Conservation (phyloP, 2,888 invertebrate genomes). For the Myopa tessellatipennis region DNA sequence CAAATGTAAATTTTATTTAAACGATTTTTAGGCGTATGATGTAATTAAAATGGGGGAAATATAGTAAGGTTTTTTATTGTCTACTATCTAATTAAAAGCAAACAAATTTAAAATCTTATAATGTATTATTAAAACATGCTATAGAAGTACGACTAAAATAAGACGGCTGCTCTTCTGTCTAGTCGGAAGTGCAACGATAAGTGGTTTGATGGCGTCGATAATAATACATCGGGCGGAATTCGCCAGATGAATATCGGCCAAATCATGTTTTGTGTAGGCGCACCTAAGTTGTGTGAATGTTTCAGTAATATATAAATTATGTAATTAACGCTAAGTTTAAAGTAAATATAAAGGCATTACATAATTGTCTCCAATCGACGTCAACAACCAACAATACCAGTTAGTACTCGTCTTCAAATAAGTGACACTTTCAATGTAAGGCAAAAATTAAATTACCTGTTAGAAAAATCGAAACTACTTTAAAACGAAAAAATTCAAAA, state of each 20-base stretch:
- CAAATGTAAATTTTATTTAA: conserved; percentile 43
- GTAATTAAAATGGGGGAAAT: conserved; percentile 39
- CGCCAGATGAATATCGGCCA: neutral
- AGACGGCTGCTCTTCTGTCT: neutral
- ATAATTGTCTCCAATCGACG: conserved; percentile 21
- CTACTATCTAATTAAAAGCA: conserved; percentile 34
- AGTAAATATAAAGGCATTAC: conserved; percentile 18
- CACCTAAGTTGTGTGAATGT: neutral
- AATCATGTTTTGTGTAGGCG: neutral
- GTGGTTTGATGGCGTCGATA: too few species aligned
- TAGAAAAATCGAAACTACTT: conserved; percentile 28
- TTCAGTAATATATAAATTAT: conserved; percentile 18
- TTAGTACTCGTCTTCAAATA: conserved; percentile 35
- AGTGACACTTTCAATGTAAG: conserved; percentile 24
- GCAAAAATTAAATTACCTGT: conserved; percentile 30
- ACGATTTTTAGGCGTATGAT: conserved; percentile 41
- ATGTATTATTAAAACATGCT: conserved; percentile 22
- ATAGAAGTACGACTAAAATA: conserved; percentile 12
- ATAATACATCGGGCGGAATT: too few species aligned
- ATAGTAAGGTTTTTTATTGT: conserved; percentile 42
- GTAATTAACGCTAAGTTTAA: neutral
- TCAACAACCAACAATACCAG: conserved; percentile 23
- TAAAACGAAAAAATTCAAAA: conserved; percentile 8
- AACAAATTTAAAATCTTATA: conserved; percentile 24
- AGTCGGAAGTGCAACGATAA: neutral